Conservation (phyloP, 2,888 invertebrate species). For the Galerucella calmariensis region DNA sequence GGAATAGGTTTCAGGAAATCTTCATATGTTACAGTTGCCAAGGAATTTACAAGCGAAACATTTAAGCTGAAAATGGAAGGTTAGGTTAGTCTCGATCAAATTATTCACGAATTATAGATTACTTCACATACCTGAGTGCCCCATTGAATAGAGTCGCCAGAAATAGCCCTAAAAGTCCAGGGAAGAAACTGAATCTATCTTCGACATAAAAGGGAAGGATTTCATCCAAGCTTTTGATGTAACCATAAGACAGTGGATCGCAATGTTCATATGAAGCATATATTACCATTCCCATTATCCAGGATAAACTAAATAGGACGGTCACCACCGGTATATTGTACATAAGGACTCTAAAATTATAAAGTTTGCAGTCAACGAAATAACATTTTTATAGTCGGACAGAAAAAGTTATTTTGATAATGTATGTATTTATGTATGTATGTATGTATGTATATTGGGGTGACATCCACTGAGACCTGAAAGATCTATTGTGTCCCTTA, state of each 20-base stretch:
- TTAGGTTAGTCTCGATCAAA: too few relatives aligned
- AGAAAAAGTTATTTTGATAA: too few relatives aligned
- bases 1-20: conserved; percentile 84
- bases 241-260: conserved; percentile 81
- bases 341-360: conserved; percentile 74
- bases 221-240: conserved; percentile 83
- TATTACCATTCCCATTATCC: conserved; percentile 89
- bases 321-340: conserved; percentile 83
- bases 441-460: too few relatives aligned
- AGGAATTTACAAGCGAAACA: conserved; percentile 85
- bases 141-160: conserved; percentile 94
- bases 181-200: conserved; percentile 83
- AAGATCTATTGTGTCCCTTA: too few relatives aligned
- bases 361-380: too few relatives aligned
- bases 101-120: background rate
- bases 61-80: conserved; percentile 71
- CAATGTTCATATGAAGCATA: conserved; percentile 86
- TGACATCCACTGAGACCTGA: too few relatives aligned
- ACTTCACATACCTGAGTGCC: conserved; percentile 77
- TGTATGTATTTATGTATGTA: too few relatives aligned
- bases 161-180: conserved; percentile 90
- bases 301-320: conserved; percentile 82
- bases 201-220: conserved; percentile 91
- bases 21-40: conserved; percentile 89
- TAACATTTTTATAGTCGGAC: too few relatives aligned